Percentiles rank a stretch among this genome's conserved stretches.
phyloP scores from a whole-genome alignment of 2,888 invertebrate species.

The Lithophane socia region DNA sequence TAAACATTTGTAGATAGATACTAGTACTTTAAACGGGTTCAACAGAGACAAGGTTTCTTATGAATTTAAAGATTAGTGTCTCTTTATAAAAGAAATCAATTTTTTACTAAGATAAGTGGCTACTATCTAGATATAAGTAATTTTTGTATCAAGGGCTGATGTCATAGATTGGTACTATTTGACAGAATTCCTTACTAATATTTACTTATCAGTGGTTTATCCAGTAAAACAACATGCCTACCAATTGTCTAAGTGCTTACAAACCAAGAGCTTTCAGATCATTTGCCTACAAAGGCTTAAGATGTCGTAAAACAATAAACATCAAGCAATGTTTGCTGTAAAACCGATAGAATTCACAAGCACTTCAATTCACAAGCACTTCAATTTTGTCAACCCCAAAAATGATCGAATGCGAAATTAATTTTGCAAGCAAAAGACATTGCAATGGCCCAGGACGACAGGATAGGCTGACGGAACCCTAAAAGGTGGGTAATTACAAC shows the following conservation, averaged over 20 bases:
- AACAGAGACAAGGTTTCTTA: conserved; percentile 43
- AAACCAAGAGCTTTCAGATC: not conserved
- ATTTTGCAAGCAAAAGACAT: conserved; percentile 41
- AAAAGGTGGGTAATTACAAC: conserved; percentile 80
- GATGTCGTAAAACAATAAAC: not conserved
- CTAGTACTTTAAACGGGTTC: conserved; percentile 19
- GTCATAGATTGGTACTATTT: not conserved
- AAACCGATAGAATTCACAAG: not conserved
- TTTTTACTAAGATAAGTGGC: conserved; percentile 30
- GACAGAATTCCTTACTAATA: not conserved
- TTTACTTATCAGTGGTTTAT: not conserved
- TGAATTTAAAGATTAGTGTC: conserved; percentile 44
- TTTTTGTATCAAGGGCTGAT: conserved; percentile 18
- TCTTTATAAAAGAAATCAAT: conserved; percentile 38
- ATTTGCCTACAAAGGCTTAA: not conserved
- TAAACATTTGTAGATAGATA: conserved; percentile 38
- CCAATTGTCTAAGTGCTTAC: not conserved
- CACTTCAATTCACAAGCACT: not conserved
- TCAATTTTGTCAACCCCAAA: conserved; percentile 1
- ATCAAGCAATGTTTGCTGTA: not conserved
- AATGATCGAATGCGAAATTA: conserved; percentile 20
- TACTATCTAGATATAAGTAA: conserved; percentile 28
- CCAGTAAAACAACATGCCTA: not conserved
- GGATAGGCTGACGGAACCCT: conserved; percentile 65
- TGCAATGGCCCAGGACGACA: conserved; percentile 18